Evolutionary conservation across 2,888 invertebrate genomes (phyloP), one percentile per base, ranked within the genome.

Genomic region (Thereva nobilitata): DNA sequence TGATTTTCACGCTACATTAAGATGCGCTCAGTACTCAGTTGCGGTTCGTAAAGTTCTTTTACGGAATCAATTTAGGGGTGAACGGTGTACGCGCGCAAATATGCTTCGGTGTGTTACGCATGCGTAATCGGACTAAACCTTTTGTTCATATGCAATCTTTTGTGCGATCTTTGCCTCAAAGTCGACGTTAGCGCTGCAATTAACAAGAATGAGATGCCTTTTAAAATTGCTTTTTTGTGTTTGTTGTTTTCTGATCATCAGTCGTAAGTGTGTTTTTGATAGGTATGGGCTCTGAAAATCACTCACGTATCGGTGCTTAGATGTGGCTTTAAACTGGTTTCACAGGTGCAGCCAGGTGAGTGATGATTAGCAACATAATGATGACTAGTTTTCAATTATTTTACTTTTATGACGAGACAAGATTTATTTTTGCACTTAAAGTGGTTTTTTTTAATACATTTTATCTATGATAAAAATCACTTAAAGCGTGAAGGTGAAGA

Each of bases 1-100:
- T 38, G 23, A 45, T 59, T 59, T 59, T 59, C 47, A 59, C 47
- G 47, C 57, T 35, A 59, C 57, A 59, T 59, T 56, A 56, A 56
- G 45, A 59, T 59, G 56, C 45, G 45, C n/a, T 23, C 23, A 23
- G 23, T 57, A 7, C 7, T 57, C 45, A 44, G 56, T 56, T 44
- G 41, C 56, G 44, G 44, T 35, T 56, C 12, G 12, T 56, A 34
- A 34, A n/a, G 41, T 42, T 50, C 7, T 50, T 50, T 50, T 23
- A 50, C 7, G 35, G 35, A 57, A 44, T 23, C 45, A 35, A 44
- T 45, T 42, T 35, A 57, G 45, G 12, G 12, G 42, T 23, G 23
- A 23, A 57, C 5, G 45, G 45, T 35, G 45, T 47, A 35, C 38
- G 12, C 57, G 23, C 23, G 23, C 23, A 23, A 23, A 23, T 23